These are phyloP conservation scores for Syrmaticus mikado DNA, from an alignment of 2,113 vertebrate genomes.

Conservation along the genomic window DNA sequence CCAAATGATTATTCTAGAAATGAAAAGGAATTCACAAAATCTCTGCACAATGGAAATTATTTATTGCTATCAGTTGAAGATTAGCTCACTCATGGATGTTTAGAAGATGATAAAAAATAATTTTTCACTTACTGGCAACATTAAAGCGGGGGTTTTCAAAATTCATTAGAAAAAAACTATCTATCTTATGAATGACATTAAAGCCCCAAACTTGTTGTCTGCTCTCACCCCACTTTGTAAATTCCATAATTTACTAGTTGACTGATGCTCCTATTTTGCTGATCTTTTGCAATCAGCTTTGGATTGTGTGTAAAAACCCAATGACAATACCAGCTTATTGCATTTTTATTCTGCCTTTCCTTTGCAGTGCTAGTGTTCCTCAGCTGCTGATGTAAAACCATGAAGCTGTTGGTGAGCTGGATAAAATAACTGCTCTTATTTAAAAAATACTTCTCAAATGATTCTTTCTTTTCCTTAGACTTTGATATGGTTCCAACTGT, in stretches of 20 bases:
- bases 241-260: not conserved
- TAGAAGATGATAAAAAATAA: not conserved
- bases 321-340: not conserved
- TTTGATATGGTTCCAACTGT: not conserved
- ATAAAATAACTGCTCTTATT: not conserved
- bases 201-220: not conserved
- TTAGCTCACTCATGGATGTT: not conserved
- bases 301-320: not conserved
- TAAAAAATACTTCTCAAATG: not conserved
- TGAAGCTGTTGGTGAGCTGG: not conserved
- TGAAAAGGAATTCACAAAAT: not conserved
- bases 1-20: not conserved
- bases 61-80: slow-evolving; percentile 35
- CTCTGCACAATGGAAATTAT: not conserved
- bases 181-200: not conserved
- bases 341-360: not conserved
- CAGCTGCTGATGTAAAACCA: not conserved
- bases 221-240: not conserved
- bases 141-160: not conserved
- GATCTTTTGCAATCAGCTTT: fast-evolving
- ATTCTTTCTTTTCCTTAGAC: not conserved
- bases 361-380: not conserved
- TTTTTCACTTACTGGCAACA: not conserved
- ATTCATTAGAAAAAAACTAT: not conserved
- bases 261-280: not conserved